These are phyloP conservation scores for Ormyrus nitidulus DNA, from an alignment of 2,888 invertebrate species.

Conservation along the genomic window DNA sequence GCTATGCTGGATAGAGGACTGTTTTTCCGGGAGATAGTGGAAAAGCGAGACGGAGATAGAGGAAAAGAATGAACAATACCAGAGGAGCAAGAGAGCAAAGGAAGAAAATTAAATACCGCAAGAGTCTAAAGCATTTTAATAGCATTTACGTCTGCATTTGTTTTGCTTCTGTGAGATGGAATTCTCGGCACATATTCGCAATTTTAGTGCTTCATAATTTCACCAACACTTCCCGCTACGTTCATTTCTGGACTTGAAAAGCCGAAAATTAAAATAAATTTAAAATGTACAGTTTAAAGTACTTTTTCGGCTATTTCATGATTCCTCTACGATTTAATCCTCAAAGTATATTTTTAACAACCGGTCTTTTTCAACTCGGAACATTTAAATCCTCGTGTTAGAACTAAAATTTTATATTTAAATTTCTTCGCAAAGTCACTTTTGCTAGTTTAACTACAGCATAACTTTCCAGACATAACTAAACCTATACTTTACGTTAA, in stretches of 20 bases:
- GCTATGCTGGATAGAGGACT: not conserved
- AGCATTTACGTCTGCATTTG: constrained; percentile 6
- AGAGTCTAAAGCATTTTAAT: constrained; percentile 35
- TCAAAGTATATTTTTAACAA: constrained; percentile 1
- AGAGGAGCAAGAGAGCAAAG: constrained; percentile 28
- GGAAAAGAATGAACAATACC: not conserved
- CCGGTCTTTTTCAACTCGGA: constrained; percentile 6
- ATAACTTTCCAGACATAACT: constrained; percentile 24
- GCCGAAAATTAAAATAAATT: too few species aligned
- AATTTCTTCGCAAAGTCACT: constrained; percentile 37
- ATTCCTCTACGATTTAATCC: too few species aligned
- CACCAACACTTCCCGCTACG: not conserved
- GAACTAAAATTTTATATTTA: constrained; percentile 36
- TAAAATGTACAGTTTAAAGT: too few species aligned
- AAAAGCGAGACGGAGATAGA: not conserved
- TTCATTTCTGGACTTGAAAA: too few species aligned
- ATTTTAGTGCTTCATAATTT: too few species aligned
- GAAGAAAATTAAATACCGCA: constrained; percentile 24
- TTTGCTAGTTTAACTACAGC: constrained; percentile 11
- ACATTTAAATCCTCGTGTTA: constrained; percentile 30
- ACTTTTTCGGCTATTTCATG: too few species aligned
- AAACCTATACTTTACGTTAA: not conserved
- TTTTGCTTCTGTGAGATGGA: too few species aligned
- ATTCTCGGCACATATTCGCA: too few species aligned
- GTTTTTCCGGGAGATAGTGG: constrained; percentile 9